phyloP scores from a whole-genome alignment of 2,888 invertebrate species.

The Drosophila macrospina region DNA sequence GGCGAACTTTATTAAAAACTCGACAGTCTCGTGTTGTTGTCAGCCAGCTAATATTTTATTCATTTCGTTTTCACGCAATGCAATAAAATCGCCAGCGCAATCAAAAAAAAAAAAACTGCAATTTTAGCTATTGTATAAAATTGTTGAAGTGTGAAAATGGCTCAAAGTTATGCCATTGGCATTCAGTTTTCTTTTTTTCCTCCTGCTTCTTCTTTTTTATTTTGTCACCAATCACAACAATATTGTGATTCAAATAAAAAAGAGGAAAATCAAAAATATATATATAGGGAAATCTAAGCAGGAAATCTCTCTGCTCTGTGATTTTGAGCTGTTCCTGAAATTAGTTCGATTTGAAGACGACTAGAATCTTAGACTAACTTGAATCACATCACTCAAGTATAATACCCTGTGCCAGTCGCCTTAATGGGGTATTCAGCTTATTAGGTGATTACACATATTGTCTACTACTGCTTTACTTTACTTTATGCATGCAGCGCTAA shows the following conservation, averaged over 20 bases:
- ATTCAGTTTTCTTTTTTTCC: no score
- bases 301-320: no score
- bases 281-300: background rate
- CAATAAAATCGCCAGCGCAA: slow-evolving; percentile 24
- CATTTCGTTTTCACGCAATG: slow-evolving; percentile 54
- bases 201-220: no score
- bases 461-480: no score
- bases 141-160: slow-evolving; percentile 61
- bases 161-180: slow-evolving; percentile 54
- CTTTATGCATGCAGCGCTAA: no score
- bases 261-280: no score
- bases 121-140: slow-evolving; percentile 53
- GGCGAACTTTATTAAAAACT: slow-evolving; percentile 62
- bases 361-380: no score
- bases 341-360: no score
- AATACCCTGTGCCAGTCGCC: no score
- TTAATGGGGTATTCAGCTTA: no score
- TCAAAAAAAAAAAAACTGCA: slow-evolving; percentile 21
- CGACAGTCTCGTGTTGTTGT: slow-evolving; percentile 33
- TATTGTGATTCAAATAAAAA: slow-evolving; percentile 26
- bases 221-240: slow-evolving; percentile 16
- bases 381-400: no score
- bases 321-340: slow-evolving; percentile 4
- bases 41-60: slow-evolving; percentile 60
- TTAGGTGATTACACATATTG: no score